Evolutionary conservation across 2,113 vertebrate species (phyloP).

Genomic region (Centropus bengalensis): DNA sequence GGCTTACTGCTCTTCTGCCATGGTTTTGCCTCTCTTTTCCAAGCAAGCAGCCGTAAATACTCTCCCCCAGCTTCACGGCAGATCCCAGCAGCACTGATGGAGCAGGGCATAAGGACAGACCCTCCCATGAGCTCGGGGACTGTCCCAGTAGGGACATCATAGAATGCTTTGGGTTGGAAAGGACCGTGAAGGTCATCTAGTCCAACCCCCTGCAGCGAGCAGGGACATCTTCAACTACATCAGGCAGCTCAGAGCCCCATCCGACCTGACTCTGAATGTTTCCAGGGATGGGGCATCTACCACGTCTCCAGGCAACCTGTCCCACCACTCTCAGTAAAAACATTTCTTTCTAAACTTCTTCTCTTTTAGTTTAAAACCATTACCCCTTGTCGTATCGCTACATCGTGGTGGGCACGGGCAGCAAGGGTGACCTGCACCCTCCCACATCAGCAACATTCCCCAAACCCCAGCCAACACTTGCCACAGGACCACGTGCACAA

Average conservation of each 20-base stretch:
- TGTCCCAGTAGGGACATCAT: not conserved
- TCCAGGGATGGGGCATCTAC: too few species aligned
- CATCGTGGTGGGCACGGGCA: not conserved
- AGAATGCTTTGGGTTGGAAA: too few species aligned
- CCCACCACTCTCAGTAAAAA: too few species aligned
- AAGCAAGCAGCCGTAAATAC: not conserved
- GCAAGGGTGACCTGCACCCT: not conserved
- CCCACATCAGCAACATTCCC: not conserved
- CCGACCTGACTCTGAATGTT: too few species aligned
- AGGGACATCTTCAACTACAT: too few species aligned
- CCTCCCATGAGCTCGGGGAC: not conserved
- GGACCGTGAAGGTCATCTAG: too few species aligned
- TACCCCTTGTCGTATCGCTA: too few species aligned
- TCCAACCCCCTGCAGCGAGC: too few species aligned
- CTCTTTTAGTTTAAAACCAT: too few species aligned
- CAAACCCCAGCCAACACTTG: not conserved
- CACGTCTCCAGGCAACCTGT: too few species aligned
- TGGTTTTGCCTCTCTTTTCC: not conserved
- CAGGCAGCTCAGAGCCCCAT: too few species aligned
- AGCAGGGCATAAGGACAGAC: not conserved
- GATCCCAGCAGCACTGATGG: not conserved
- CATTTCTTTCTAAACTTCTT: too few species aligned
- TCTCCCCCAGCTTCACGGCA: not conserved
- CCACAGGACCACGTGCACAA: rapidly evolving
- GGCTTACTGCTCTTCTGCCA: not conserved